A percentile compares a stretch with the other conserved stretches of the same genome.
Evolutionary conservation across 2,113 vertebrate genomes (phyloP).

Genomic region (Galeopterus variegatus): DNA sequence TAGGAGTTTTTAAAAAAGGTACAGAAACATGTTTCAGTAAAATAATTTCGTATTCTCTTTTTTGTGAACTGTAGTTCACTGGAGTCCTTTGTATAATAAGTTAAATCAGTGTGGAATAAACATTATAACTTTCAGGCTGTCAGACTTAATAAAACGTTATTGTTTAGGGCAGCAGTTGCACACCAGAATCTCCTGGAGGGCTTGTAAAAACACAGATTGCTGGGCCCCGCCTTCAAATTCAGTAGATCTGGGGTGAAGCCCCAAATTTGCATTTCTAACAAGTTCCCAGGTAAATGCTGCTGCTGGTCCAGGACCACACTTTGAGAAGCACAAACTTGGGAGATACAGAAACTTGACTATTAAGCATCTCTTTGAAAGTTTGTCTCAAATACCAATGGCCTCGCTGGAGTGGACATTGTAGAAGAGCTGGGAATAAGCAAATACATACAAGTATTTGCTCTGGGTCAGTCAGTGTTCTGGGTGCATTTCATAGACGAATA

Average conservation of each 20-base stretch:
- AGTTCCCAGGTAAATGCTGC: background rate
- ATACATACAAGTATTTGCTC: background rate
- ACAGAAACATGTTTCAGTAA: background rate
- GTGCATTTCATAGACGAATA: background rate
- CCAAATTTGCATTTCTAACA: background rate
- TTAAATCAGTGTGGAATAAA: background rate
- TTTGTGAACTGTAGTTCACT: background rate
- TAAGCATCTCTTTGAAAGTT: background rate
- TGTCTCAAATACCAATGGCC: background rate
- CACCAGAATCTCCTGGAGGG: background rate
- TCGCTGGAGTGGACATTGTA: background rate
- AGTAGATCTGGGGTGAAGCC: background rate
- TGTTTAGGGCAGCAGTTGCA: background rate
- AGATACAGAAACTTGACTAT: background rate
- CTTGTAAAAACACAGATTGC: background rate
- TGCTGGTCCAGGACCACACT: background rate
- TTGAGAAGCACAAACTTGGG: background rate
- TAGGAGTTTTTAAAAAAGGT: background rate
- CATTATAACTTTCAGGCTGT: too few relatives aligned
- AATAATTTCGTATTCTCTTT: background rate
- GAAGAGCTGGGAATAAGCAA: background rate
- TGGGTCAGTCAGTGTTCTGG: background rate
- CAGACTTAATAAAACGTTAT: too few relatives aligned
- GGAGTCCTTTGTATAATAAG: conserved; percentile 10
- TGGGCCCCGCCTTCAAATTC: background rate